A percentile compares a stretch with the other conserved stretches of the same genome.
These are phyloP conservation scores for Calameuta idolon DNA, from an alignment of 2,888 invertebrate genomes.

Conservation along the genomic window DNA sequence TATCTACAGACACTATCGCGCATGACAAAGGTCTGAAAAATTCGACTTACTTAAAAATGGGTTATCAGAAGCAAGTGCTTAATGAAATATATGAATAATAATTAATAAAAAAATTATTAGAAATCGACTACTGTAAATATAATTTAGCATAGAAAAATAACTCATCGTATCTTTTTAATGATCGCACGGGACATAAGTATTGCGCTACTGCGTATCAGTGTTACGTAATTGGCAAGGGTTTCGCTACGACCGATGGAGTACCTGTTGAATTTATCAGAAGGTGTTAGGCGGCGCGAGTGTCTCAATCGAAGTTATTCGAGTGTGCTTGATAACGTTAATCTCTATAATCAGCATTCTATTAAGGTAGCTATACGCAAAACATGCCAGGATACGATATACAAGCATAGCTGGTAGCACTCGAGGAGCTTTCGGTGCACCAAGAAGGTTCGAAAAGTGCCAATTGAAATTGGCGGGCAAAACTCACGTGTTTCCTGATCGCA, in stretches of 20 bases:
- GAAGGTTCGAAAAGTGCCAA: background rate
- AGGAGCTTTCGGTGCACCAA: background rate
- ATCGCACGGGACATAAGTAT: background rate
- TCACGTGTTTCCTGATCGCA: slow-evolving; percentile 52
- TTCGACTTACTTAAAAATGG: background rate
- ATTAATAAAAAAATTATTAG: background rate
- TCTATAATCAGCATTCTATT: background rate
- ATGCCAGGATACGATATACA: background rate
- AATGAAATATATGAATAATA: too few species aligned
- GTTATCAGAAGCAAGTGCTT: background rate
- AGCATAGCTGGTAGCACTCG: background rate
- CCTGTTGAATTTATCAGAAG: background rate
- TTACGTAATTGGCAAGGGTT: background rate
- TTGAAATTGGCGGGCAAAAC: slow-evolving; percentile 27
- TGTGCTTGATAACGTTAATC: background rate
- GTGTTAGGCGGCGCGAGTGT: background rate
- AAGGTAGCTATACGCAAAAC: background rate
- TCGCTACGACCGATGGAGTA: background rate
- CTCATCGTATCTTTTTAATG: background rate
- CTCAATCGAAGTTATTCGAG: background rate
- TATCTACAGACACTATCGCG: too few species aligned
- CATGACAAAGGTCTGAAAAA: too few species aligned
- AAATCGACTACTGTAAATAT: background rate
- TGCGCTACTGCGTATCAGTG: background rate
- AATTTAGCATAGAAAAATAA: background rate